Base-by-base conservation (phyloP, 2,797 vertebrate species). In the Syndactyla subalaris region DNA sequence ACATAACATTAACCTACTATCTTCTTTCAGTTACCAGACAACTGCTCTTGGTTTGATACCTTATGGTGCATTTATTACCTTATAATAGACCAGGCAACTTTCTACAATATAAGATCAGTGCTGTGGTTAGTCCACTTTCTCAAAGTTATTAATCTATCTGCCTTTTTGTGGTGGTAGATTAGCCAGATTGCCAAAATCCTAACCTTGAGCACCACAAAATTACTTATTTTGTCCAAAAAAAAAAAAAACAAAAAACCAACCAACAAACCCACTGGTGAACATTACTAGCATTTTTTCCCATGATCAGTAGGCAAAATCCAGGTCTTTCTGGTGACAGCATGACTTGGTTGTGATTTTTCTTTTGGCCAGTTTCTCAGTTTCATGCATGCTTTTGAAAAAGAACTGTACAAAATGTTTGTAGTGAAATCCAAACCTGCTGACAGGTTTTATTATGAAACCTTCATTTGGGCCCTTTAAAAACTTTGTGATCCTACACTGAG, bases 381-480 rank as follows among this genome's bases (percentile, higher is more conserved):
- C 34, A 26, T 39, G 45, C 20, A 12, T 23, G 21, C 43, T 71
- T 92, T 92, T 85, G 12, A 54, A 82, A 87, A 85, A 77, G 24
- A 67, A 65, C 24, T 24, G 26, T 59, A 67, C 59, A 82, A 89
- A 91, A 79, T 63, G 17, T 83, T 92, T 68, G 67, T 21, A 67
- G 89, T 46, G 34, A 83, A 91, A 92, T 63, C 59, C 55, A 88
- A 96, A 59, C 36, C 74, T 73, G 98, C 95, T 98, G 98, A 98
- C 85, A 98, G 92, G 96, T 76, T 93, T 98, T 98, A 98, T 98
- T 98, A 98, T 97, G 97, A 97, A 97, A 88, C 92, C 96, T 96
- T 91, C 98, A 97, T 98, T 98, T 98, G 98, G 98, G 98, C 95
- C 96, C 96, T 96, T 96, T 98, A 96, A 98, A 98, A 98, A 97